Base-by-base conservation (phyloP, 2,888 invertebrate species). In the Unio delphinus region DNA sequence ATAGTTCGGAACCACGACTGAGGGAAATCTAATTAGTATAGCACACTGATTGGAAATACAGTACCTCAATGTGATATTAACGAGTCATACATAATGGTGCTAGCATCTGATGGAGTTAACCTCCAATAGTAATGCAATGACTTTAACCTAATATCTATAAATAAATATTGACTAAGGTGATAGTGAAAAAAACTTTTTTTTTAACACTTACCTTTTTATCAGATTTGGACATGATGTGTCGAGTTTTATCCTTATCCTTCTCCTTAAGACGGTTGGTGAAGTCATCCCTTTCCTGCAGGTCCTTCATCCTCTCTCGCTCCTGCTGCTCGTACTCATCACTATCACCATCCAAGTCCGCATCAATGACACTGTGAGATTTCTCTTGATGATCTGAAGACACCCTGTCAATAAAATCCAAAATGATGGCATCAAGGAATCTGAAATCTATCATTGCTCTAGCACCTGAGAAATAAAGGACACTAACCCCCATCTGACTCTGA, bases 251-350 rank as follows among this genome's bases (percentile, higher is more conserved):
- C 89, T 96, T 95, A 93, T 99, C 99, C 80, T 95, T 95, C 84
- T 94, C 92, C 86, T 95, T 95, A 0, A 99, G 91, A 69, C 99
- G 92, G 80, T 94, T 94, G 0, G 97, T 94, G 91, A 99, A 98
- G 87, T 96, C 98, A 91, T 99, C 99, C 81, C 99, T 92, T 90
- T 98, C 97, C 86, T 94, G 94, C 61, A 98, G 90, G 91, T 99
- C 98, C 84, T 93, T 93, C 68, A 92, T 91, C n/a, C 97, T 92
- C 66, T 93, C 93, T 82, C 95, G 94, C 90, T 97, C 96, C 75
- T 93, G 84, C 61, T 82, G 81, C 67, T 91, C 91, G 68, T 87
- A 94, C 86, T 95, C 95, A 83, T 95, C 94, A 23, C 69, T 68
- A 56, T 74, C 23, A 45, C 45, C 3, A 3, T 34, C 56, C 4